A percentile compares a stretch with the other conserved stretches of the same genome.
phyloP scores from a whole-genome alignment of 2,888 invertebrate genomes.

The Ceriagrion tenellum region DNA sequence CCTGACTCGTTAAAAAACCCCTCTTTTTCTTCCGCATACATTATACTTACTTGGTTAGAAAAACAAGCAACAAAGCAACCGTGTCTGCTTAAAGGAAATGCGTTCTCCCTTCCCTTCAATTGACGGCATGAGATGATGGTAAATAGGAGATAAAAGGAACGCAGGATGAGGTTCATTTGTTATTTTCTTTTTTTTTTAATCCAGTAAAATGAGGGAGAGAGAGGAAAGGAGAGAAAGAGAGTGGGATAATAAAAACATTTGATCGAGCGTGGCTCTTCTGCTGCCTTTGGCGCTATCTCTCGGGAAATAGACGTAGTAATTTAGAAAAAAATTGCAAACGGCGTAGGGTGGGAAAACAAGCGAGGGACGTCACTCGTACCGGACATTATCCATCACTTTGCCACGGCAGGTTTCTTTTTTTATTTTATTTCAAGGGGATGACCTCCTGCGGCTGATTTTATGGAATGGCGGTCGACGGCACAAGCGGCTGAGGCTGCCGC shows the following conservation, averaged over 20 bases:
- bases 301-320: neutral
- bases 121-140: neutral
- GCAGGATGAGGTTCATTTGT: neutral
- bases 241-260: neutral
- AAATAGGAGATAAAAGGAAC: neutral
- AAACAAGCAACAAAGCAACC: neutral
- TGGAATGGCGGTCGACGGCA: neutral
- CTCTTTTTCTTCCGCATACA: neutral
- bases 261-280: neutral
- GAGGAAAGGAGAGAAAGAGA: too few relatives aligned
- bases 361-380: slow-evolving; percentile 23
- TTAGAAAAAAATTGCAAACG: neutral
- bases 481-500: neutral
- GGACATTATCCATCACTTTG: slow-evolving; percentile 48
- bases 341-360: neutral
- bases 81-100: neutral
- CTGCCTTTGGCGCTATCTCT: neutral
- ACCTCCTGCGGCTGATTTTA: neutral
- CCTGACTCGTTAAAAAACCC: neutral
- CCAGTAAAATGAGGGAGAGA: neutral
- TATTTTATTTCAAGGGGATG: neutral
- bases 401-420: neutral
- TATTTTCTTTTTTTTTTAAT: neutral
- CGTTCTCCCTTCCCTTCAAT: neutral
- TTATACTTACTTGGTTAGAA: neutral